phyloP scores from a whole-genome alignment of 2,113 vertebrate species.

The Sinocyclocheilus rhinocerous region DNA sequence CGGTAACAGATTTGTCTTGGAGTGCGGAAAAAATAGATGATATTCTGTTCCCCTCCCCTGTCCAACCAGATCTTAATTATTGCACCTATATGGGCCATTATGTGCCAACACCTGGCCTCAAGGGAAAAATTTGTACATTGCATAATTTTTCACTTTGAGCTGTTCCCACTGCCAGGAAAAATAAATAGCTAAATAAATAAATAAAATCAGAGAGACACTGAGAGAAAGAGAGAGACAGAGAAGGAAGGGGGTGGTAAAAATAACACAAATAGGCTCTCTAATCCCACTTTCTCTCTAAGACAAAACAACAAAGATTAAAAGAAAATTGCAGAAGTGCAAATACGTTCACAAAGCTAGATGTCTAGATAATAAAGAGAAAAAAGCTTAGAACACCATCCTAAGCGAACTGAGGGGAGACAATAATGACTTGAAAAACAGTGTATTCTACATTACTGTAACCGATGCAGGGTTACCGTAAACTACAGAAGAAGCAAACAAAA shows the following conservation, averaged over 20 bases:
- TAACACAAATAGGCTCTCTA: conserved; percentile 60
- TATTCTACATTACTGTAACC: conserved; percentile 39
- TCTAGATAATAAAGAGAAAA: background rate
- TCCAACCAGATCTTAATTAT: conserved; percentile 57
- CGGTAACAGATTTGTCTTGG: conserved; percentile 56
- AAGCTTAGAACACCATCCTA: background rate
- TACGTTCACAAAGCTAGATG: background rate
- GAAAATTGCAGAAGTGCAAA: background rate
- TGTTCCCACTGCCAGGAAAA: conserved; percentile 43
- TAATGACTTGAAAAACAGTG: conserved; percentile 12
- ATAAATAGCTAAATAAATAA: conserved; percentile 45
- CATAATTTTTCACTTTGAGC: conserved; percentile 54
- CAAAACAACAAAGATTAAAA: conserved; percentile 32
- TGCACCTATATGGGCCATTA: conserved; percentile 58
- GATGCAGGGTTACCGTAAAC: background rate
- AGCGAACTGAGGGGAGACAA: background rate
- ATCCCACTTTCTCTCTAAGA: background rate
- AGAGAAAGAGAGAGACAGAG: conserved; percentile 41
- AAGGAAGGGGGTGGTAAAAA: conserved; percentile 58
- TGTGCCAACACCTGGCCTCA: conserved; percentile 50
- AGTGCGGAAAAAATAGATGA: conserved; percentile 45
- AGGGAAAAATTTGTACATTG: conserved; percentile 54
- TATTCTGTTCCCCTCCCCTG: conserved; percentile 38
- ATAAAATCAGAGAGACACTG: conserved; percentile 37
- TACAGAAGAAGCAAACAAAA: conserved; percentile 19